Base-by-base conservation (phyloP, 2,113 vertebrate species). In the Oncorhynchus clarkii region DNA sequence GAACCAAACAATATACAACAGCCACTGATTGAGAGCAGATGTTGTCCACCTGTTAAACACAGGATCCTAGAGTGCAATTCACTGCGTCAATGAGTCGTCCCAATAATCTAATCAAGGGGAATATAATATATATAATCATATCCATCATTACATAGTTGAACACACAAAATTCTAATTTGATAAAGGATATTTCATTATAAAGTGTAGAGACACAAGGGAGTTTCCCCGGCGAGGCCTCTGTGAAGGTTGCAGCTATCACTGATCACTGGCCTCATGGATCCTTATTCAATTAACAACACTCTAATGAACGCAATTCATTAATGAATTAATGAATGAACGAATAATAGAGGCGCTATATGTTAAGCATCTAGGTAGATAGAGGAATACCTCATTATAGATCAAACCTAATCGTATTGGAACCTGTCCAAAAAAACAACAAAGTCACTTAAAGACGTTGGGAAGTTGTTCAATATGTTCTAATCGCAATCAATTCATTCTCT, bases 141-240 rank as follows among this genome's bases (percentile, higher is more conserved):
- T 68, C 67, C 67, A 68, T 68, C 67, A 68, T 68, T 68, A 68
- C 67, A 68, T 68, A 68, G 67, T 68, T 34, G 27, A 68, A 68
- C 67, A 68, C 67, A 68, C 67, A 68, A 68, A 68, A 34, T 39
- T 31, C 18, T 31, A 68, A 68, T 68, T 68, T 34, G 18, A 68
- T 34, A 68, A 39, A 68, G 26, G 31, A 34, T 34, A 68, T 68
- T 68, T 68, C 31, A 68, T 68, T 68, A 68, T 39, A 12, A 34
- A 34, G 18, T 34, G 31, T 9, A 16, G 39, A 68, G 18, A 34
- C 67, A 68, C 67, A 5, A 68, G 67, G 67, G 67, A 68, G 29
- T 68, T 68, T 16, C 5, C 51, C 12, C 24, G 1, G 18, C 67
- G 14, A 68, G 16, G 26, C 14, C 29, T 20, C 12, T 68, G 67